Base-by-base conservation (phyloP, 1,140 invertebrate genomes). In the Ectropis grisescens region DNA sequence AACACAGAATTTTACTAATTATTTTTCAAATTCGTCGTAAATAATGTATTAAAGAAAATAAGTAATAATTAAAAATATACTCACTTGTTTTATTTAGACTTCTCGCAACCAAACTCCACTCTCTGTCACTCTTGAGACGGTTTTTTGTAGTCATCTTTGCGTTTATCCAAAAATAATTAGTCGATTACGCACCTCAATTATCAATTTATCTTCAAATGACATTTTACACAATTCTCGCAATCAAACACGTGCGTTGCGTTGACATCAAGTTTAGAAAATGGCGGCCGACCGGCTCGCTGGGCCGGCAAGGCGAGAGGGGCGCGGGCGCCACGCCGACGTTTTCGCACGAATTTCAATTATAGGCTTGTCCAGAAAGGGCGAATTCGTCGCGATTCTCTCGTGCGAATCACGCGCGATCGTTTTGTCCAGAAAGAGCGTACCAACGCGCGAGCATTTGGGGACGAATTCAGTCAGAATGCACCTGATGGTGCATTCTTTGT, bases 271-370 rank as follows among this genome's bases (percentile, higher is more conserved):
- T 30, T 33, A 33, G 41, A 87, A 75, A 87, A 89, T 41, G 85
- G 86, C 42, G 84, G 86, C 39, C 71, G 90, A n/a, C 16, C 84
- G 91, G 26, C 87, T 89, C 2, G 90, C 91, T 42, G 90, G 90
- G 16, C 13, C 31, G 31, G 7, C 16, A 19, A 19, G 16, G 16
- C 16, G 16, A 19, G 16, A 19, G 16, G 16, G 3, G 16, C 3
- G 16, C 3, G 16, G 16, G 16, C 8, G 8, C 16, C 16, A 19
- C 16, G 1, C 9, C 29, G 13, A 30, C 29, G 7, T 13, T 10
- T 6, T 30, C 14, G 29, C 13, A 16, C 29, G 29, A 30, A 2
- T 30, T 2, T 30, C 29, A 30, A n/a, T 30, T 16, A 30, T n/a
- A n/a, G n/a, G n/a, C n/a, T n/a, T n/a, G n/a, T n/a, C n/a, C n/a